These are phyloP conservation scores for Sphenodon punctatus DNA, from an alignment of 2,797 vertebrate genomes.

Conservation along the genomic window DNA sequence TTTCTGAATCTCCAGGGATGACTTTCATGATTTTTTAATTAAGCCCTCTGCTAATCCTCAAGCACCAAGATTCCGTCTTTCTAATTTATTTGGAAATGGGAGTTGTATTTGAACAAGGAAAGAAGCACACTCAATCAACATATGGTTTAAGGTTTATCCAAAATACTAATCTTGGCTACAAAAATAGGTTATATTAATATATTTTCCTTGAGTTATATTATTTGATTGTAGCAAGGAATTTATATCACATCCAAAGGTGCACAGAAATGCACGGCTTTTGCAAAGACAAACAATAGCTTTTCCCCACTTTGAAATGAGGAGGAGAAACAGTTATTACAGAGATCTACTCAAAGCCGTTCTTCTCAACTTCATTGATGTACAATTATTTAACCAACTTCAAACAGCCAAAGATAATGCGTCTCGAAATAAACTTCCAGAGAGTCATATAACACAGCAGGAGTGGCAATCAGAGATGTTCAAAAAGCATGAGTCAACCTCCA, in stretches of 20 bases:
- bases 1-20: conserved; percentile 61
- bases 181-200: conserved; percentile 4
- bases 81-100: conserved; percentile 29
- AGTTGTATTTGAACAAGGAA: conserved; percentile 37
- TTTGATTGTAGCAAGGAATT: not conserved
- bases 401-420: no score
- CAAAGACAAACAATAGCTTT: no score
- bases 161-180: not conserved
- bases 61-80: conserved; percentile 29
- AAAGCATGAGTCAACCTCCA: no score
- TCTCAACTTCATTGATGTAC: no score
- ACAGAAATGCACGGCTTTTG: no score
- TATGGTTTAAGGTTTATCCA: not conserved
- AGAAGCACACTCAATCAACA: not conserved
- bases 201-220: not conserved
- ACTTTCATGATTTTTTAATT: conserved; percentile 49
- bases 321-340: not conserved
- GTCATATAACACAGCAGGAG: no score
- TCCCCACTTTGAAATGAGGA: not conserved
- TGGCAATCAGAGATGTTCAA: no score
- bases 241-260: no score
- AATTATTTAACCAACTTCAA: no score
- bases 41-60: conserved; percentile 56
- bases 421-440: no score
- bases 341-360: no score